A percentile compares a stretch with the other conserved stretches of the same genome.
These are phyloP conservation scores for Erinaceus europaeus DNA, from an alignment of 2,113 vertebrate genomes.

Conservation along the genomic window DNA sequence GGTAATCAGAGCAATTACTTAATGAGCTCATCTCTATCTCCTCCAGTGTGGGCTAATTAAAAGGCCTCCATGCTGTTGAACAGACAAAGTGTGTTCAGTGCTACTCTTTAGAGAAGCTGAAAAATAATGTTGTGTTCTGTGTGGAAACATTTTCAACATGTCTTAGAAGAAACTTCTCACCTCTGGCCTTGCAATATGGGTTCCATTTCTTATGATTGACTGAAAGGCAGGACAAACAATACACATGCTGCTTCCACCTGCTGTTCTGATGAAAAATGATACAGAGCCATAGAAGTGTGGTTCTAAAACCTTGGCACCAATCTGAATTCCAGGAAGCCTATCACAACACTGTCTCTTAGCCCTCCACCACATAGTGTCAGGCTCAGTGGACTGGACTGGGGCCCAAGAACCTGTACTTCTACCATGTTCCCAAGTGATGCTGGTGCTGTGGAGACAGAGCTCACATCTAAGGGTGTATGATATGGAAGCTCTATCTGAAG, in stretches of 20 bases:
- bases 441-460: neutral
- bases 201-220: neutral
- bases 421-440: neutral
- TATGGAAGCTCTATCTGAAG: neutral
- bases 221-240: neutral
- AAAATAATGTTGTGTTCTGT: neutral
- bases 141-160: neutral
- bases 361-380: neutral
- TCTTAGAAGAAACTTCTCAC: neutral
- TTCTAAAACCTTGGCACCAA: neutral
- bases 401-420: neutral
- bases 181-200: neutral
- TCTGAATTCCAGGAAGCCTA: neutral
- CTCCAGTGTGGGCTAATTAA: slow-evolving; percentile 68
- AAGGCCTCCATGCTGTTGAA: slow-evolving; percentile 69
- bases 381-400: neutral
- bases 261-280: neutral
- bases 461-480: neutral
- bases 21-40: slow-evolving; percentile 46
- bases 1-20: slow-evolving; percentile 66
- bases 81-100: slow-evolving; percentile 2
- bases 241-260: neutral
- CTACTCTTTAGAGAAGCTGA: slow-evolving; percentile 35
- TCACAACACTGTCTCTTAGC: neutral
- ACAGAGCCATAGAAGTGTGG: neutral